Evolutionary conservation across 2,888 invertebrate genomes (phyloP), one percentile per base, ranked within the genome.

Genomic region (Mythimna albipuncta): DNA sequence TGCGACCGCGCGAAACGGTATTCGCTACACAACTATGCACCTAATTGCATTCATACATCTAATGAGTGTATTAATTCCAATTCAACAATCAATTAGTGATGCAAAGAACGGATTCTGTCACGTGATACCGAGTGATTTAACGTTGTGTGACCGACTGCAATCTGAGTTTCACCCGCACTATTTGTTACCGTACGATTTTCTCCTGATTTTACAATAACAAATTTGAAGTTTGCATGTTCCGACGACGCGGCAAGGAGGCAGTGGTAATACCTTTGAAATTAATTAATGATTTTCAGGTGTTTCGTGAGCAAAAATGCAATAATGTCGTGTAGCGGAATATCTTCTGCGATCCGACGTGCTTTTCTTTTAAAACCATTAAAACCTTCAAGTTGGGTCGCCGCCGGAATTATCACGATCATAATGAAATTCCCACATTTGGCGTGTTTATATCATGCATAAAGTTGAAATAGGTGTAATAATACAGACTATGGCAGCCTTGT

Each of bases 1-100:
- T 83, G 89, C 94, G 92, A 89, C 94, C 95, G 92, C 91, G 94
- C 93, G 94, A 89, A 90, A 93, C 95, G 93, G 89, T 90, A 92
- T 92, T 92, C 90, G 89, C 89, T 84, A 75, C 85, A 87, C 89
- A 91, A 92, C 89, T 93, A 94, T 94, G 93, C 93, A 89, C 85
- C 90, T 94, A 94, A 94, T 94, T 94, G 91, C 93, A 91, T 90
- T 91, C 89, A 91, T 87, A 91, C 88, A 88, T 89, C 88, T 92
- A 93, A 93, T 90, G 87, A 91, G 92, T 90, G 88, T 89, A 91
- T 90, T 92, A 89, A 92, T 92, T 92, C 91, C 87, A 84, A 93
- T 90, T 88, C 88, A 90, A 88, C 88, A 87, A 91, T 89, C 85
- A 90, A 92, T 92, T 90, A 88, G 75, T 84, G 82, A 89, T 88